Evolutionary conservation across 2,113 vertebrate genomes (phyloP).

Genomic region (Mionectes macconnelli): DNA sequence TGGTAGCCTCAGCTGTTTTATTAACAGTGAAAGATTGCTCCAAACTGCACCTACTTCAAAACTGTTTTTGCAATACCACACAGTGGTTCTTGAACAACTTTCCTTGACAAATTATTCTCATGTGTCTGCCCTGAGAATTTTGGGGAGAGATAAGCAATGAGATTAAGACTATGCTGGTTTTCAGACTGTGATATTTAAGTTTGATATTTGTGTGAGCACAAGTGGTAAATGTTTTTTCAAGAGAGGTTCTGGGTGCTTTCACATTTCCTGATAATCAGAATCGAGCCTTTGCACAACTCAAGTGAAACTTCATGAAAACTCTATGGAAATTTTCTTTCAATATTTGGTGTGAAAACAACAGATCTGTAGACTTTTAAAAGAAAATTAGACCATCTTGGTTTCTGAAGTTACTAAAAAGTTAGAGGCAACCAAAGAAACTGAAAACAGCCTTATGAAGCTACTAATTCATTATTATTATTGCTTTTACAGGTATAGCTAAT

Average conservation of each 20-base stretch:
- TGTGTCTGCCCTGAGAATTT: not conserved
- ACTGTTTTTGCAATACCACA: not conserved
- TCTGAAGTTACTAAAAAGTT: not conserved
- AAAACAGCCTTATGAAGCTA: not conserved
- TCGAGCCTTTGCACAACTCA: not conserved
- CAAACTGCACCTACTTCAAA: not conserved
- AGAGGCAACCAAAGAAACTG: not conserved
- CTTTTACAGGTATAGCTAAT: not conserved
- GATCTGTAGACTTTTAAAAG: not conserved
- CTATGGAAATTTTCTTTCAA: not conserved
- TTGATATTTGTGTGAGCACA: not conserved
- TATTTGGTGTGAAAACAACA: not conserved
- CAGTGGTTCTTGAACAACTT: not conserved
- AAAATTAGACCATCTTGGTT: not conserved
- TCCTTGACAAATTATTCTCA: not conserved
- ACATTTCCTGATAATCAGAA: not conserved
- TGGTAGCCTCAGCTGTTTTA: not conserved
- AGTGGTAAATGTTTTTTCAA: not conserved
- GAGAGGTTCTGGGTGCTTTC: not conserved
- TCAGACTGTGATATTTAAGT: not conserved
- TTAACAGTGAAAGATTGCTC: not conserved
- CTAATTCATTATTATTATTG: not conserved
- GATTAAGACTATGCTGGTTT: not conserved
- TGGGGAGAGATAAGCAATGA: not conserved
- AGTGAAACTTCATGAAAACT: not conserved